A percentile compares a stretch with the other conserved stretches of the same genome.
Conservation (phyloP, 2,888 invertebrate genomes). For the Zaprionus lineosus region DNA sequence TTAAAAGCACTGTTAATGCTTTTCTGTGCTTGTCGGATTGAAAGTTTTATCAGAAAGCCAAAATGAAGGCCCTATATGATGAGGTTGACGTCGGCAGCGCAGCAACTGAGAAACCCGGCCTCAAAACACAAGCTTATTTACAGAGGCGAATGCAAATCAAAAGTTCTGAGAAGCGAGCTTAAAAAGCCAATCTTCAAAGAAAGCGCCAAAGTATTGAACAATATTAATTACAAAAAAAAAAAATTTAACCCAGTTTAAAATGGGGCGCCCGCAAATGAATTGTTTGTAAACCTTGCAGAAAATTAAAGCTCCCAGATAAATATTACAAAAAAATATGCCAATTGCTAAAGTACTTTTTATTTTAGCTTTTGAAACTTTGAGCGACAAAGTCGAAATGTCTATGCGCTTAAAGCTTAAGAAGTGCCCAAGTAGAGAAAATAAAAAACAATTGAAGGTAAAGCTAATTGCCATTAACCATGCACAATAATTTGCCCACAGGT, state of each 20-base stretch:
- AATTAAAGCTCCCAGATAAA: slow-evolving; percentile 31
- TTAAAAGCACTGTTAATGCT: slow-evolving; percentile 66
- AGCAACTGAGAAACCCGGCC: slow-evolving; percentile 1
- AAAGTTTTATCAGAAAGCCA: slow-evolving; percentile 67
- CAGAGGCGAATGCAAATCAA: slow-evolving; percentile 1
- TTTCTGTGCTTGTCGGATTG: slow-evolving; percentile 65
- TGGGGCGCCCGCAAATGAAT: too few species aligned
- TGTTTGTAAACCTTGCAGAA: background rate
- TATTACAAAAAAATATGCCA: slow-evolving; percentile 4
- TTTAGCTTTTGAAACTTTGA: slow-evolving; percentile 57
- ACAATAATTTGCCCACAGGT: too few species aligned
- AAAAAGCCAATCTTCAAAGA: slow-evolving; percentile 33
- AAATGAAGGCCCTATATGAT: slow-evolving; percentile 26
- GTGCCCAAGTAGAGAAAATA: background rate
- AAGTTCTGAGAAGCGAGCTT: slow-evolving; percentile 35
- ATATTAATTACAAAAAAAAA: too few species aligned
- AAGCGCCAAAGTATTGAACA: too few species aligned
- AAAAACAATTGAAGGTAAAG: background rate
- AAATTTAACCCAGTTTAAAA: too few species aligned
- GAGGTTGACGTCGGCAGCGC: background rate
- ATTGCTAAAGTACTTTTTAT: slow-evolving; percentile 9
- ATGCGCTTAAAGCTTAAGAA: slow-evolving; percentile 69
- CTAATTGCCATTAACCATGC: too few species aligned
- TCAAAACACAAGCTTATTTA: slow-evolving; percentile 43
- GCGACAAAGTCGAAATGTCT: slow-evolving; percentile 46